These are phyloP conservation scores for Capitulum mitella DNA, from an alignment of 2,888 invertebrate species.

Conservation along the genomic window DNA sequence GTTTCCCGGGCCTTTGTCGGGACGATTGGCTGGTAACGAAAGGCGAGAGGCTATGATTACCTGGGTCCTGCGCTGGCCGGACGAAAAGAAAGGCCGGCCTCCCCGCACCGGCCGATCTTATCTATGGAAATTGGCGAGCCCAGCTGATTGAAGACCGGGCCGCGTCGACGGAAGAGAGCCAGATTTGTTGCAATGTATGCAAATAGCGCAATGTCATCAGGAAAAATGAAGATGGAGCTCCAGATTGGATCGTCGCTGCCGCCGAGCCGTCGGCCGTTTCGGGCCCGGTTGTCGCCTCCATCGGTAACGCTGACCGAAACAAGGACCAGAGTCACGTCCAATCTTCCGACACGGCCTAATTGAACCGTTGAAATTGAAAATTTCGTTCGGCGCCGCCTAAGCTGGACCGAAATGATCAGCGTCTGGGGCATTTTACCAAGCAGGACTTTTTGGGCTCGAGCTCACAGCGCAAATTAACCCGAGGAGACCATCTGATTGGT, in stretches of 20 bases:
- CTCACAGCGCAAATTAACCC: too few species aligned
- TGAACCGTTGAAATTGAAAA: neutral
- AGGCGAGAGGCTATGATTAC: neutral
- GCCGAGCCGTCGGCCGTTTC: neutral
- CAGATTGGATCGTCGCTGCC: neutral
- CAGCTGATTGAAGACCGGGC: neutral
- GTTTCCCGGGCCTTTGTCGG: neutral
- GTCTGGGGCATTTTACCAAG: too few species aligned
- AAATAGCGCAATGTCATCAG: conserved; percentile 3
- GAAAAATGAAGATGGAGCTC: conserved; percentile 8
- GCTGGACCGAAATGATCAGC: too few species aligned
- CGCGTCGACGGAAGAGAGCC: neutral
- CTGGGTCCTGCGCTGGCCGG: neutral
- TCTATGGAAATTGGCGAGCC: neutral
- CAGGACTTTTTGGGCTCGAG: too few species aligned
- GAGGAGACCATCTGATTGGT: too few species aligned
- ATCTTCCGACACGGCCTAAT: neutral
- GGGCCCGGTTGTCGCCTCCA: neutral
- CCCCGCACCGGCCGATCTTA: neutral
- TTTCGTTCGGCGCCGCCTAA: neutral
- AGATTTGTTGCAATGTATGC: conserved; percentile 22
- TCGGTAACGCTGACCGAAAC: too few species aligned
- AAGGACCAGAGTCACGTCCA: neutral
- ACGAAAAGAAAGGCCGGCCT: neutral
- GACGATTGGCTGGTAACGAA: neutral